phyloP scores from a whole-genome alignment of 2,888 invertebrate species.

The Nephrocerus scutellatus region DNA sequence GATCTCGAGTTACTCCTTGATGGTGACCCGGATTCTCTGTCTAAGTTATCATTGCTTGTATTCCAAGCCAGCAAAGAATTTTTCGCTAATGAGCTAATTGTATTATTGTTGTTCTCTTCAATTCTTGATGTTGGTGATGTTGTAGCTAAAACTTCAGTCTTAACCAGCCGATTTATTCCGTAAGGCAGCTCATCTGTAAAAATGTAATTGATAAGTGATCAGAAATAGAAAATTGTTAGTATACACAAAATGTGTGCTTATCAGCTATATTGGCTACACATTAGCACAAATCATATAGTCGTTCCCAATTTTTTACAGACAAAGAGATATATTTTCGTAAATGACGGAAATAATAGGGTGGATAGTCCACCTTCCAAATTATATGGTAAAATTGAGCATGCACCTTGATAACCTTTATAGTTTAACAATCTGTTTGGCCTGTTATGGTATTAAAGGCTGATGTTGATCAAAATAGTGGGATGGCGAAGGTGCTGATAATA shows the following conservation, averaged over 20 bases:
- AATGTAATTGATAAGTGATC: too few relatives aligned
- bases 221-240: constrained; percentile 18
- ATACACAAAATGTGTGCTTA: too few relatives aligned
- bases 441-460: constrained; percentile 14
- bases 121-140: constrained; percentile 33
- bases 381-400: constrained; percentile 26
- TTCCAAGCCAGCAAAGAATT: constrained; percentile 38
- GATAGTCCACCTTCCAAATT: constrained; percentile 24
- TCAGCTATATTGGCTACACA: too few relatives aligned
- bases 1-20: constrained; percentile 41
- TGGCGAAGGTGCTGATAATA: constrained; percentile 10
- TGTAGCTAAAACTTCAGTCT: constrained; percentile 38
- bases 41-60: constrained; percentile 31
- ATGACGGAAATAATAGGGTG: too few relatives aligned
- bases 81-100: constrained; percentile 42
- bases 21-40: constrained; percentile 39
- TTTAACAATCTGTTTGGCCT: constrained; percentile 20
- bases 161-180: constrained; percentile 72
- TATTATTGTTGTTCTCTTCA: constrained; percentile 41
- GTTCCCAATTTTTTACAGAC: too few relatives aligned
- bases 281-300: constrained; percentile 11
- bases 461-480: constrained; percentile 18
- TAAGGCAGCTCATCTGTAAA: constrained; percentile 76
- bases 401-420: constrained; percentile 23
- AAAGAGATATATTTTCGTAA: too few relatives aligned